Evolutionary conservation across 1,140 invertebrate species (phyloP).

Genomic region (Zaprionus taronus): DNA sequence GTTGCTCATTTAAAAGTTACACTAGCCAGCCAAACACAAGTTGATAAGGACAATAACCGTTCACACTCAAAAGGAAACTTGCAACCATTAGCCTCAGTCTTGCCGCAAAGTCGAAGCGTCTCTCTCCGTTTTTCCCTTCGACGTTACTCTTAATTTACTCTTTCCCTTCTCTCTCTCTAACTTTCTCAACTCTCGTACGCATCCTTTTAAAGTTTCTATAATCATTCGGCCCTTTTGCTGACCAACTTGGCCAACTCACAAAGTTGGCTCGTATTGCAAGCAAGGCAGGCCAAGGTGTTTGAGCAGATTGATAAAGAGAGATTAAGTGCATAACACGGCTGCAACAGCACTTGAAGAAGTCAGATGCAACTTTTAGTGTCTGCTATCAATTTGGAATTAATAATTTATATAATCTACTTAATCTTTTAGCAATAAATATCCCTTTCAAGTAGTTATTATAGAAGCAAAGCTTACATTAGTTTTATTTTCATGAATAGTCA

Average conservation of each 20-base stretch:
- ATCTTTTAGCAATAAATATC: neutral
- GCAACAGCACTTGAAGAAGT: neutral
- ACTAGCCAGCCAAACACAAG: conserved; percentile 27
- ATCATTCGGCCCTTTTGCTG: conserved; percentile 32
- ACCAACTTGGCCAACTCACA: conserved; percentile 18
- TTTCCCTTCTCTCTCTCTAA: neutral
- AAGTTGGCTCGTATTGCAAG: conserved; percentile 17
- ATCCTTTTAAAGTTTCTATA: conserved; percentile 38
- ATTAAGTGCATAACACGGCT: neutral
- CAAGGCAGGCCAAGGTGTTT: conserved; percentile 4
- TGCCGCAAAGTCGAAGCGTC: neutral
- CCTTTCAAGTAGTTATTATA: neutral
- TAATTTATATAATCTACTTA: neutral
- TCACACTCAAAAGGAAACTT: neutral
- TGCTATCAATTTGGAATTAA: neutral
- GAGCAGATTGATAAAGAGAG: conserved; percentile 23
- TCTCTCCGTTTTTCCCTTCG: neutral
- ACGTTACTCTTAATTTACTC: neutral
- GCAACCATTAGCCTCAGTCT: neutral
- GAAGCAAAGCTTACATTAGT: neutral
- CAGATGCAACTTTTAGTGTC: neutral
- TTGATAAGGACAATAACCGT: neutral
- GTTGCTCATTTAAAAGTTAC: conserved; percentile 27
- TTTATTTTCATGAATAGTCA: neutral
- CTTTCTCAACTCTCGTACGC: neutral